Percentiles rank a stretch among this genome's conserved stretches.
phyloP scores from a whole-genome alignment of 2,888 invertebrate genomes.

The Lasius platythorax region DNA sequence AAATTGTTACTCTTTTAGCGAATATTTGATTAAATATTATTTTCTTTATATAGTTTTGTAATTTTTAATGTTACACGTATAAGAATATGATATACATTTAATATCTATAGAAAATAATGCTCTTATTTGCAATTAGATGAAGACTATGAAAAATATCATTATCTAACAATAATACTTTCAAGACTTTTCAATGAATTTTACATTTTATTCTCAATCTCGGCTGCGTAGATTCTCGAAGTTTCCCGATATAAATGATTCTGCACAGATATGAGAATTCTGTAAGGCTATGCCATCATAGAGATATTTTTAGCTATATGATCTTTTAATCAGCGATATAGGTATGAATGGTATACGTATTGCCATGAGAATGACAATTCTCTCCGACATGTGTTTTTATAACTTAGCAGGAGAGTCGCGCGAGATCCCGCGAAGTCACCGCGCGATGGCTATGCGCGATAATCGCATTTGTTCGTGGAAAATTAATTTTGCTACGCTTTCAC shows the following conservation, averaged over 20 bases:
- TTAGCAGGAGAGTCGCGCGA: not conserved
- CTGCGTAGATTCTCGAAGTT: no score
- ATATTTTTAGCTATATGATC: conserved; percentile 25
- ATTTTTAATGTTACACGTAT: no score
- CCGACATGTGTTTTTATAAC: not conserved
- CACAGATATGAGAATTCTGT: not conserved
- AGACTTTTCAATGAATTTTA: no score
- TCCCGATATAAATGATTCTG: not conserved
- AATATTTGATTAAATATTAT: no score
- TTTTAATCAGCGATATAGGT: conserved; percentile 13
- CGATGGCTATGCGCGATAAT: conserved; percentile 37
- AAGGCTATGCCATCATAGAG: not conserved
- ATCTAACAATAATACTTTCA: no score
- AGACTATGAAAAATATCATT: no score
- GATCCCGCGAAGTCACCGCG: conserved; percentile 36
- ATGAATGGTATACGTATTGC: not conserved
- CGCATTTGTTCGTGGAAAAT: conserved; percentile 45
- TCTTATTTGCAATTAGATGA: no score
- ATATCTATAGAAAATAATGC: no score
- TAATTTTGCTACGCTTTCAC: conserved; percentile 54
- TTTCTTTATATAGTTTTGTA: no score
- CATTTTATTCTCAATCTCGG: not conserved
- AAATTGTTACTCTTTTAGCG: no score
- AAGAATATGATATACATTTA: no score
- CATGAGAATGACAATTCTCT: conserved; percentile 7